Evolutionary conservation across 35 echinoderm and acorn worm species (phyloP), one percentile per base, ranked within the genome.

Genomic region (Apostichopus parvimensis): DNA sequence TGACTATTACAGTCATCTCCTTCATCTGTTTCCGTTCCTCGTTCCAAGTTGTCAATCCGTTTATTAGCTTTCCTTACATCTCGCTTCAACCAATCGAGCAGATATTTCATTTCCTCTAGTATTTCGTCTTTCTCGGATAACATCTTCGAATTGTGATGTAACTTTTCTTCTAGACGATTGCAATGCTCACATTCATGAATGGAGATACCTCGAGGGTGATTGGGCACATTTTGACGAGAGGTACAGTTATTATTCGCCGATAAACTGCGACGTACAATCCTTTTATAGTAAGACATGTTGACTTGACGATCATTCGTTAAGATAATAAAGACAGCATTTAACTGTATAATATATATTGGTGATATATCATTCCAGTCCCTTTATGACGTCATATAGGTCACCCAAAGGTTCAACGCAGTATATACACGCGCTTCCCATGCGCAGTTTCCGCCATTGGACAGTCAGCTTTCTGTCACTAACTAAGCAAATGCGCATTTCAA

Each of bases 21-120:
- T 4, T 20, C 81, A 56, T 55, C 78, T 80, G 26, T 58, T 10
- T 58, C 81, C 11, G 12, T 21, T 59, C 81, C 81, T 25, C 18
- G 20, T 61, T 12, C 8, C 58, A 84, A 22, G 7, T 84, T 59
- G 53, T 15, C n/a, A 84, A 84, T 59, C 8, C 11, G 57, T 9
- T 9, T 20, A 17, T 84, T 7, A 21, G 81, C 81, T 84, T 7
- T 53, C 17, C 8, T 15, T 58, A 84, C 15, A 59, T 84, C 81
- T 60, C 81, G 28, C 81, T 20, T 17, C 12, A 84, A 23, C 81
- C 81, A 84, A 23, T 84, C 81, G 56, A 84, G 18, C 54, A 84
- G 81, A 20, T 56, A n/a, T 22, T 17, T 84, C 81, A 84, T 84
- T 58, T 84, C 81, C 2, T 84, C 81, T 17, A 58, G 53, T 14